Evolutionary conservation across 2,888 invertebrate genomes (phyloP), one percentile per base, ranked within the genome.

Genomic region (Saturnia japonica): DNA sequence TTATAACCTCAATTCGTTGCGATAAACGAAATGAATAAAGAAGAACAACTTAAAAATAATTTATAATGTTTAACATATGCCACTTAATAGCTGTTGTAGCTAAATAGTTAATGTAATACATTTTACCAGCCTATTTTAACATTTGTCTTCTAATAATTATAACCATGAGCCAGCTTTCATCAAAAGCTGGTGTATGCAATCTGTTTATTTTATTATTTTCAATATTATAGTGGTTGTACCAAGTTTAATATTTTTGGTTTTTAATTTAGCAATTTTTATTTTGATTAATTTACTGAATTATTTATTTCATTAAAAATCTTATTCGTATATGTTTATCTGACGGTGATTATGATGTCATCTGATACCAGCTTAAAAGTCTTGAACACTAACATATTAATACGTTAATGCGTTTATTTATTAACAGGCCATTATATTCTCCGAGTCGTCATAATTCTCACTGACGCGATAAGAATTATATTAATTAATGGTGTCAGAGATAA

Each of bases 401-500:
- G 57, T 25, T 34, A 16, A 51, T 22, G n/a, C n/a, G n/a, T n/a
- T n/a, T n/a, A n/a, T n/a, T n/a, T n/a, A n/a, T 72, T 71, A 76
- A 76, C 76, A 74, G 73, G 70, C 70, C 69, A 14, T 45, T 2
- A 73, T 73, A 76, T 76, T 75, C 77, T 76, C 75, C 77, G 77
- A 75, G 73, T 72, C 73, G 71, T 79, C 75, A 77, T 80, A 86
- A 84, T 85, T 86, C 78, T 86, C 79, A 83, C 85, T 76, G 73
- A 74, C 28, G 43, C 81, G 91, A 91, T 91, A 91, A 90, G 78
- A 77, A 74, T 77, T 82, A 82, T 83, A 82, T 88, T 88, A 90
- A 90, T 90, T 87, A 91, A 91, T 89, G 85, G 84, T 88, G 87
- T 81, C 87, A 82, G 74, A 74, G 89, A 91, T 91, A 91, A 90